Evolutionary conservation across 2,888 invertebrate species (phyloP).

Genomic region (Eustalomyia histrio): DNA sequence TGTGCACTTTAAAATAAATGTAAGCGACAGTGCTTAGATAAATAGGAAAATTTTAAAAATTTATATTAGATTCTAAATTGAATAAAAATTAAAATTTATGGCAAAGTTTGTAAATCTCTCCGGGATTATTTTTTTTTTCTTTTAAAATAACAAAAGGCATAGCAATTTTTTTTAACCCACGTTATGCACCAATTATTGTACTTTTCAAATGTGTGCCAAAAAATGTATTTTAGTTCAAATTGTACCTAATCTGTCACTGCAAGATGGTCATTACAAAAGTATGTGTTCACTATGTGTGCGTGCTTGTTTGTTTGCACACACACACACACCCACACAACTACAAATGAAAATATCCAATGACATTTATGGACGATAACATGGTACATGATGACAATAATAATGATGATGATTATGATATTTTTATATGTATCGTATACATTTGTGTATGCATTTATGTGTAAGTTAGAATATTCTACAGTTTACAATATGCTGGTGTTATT

Average conservation of each 20-base stretch:
- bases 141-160: too few relatives aligned
- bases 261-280: too few relatives aligned
- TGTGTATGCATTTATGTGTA: neutral
- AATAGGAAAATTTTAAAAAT: too few relatives aligned
- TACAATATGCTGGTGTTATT: neutral
- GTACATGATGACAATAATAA: slow-evolving; percentile 52
- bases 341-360: slow-evolving; percentile 21
- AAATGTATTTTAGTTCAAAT: too few relatives aligned
- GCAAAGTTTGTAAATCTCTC: too few relatives aligned
- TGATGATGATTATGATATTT: slow-evolving; percentile 39
- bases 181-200: too few relatives aligned
- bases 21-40: neutral
- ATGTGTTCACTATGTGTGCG: neutral
- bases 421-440: neutral
- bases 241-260: too few relatives aligned
- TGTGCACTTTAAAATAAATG: slow-evolving; percentile 7
- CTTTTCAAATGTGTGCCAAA: too few relatives aligned
- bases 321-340: slow-evolving; percentile 8
- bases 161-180: too few relatives aligned
- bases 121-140: too few relatives aligned
- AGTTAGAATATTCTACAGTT: neutral
- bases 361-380: slow-evolving; percentile 56
- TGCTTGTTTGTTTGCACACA: neutral
- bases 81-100: too few relatives aligned
- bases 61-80: too few relatives aligned